Conservation (phyloP, 2,113 vertebrate species). For the Syngnathus typhle region DNA sequence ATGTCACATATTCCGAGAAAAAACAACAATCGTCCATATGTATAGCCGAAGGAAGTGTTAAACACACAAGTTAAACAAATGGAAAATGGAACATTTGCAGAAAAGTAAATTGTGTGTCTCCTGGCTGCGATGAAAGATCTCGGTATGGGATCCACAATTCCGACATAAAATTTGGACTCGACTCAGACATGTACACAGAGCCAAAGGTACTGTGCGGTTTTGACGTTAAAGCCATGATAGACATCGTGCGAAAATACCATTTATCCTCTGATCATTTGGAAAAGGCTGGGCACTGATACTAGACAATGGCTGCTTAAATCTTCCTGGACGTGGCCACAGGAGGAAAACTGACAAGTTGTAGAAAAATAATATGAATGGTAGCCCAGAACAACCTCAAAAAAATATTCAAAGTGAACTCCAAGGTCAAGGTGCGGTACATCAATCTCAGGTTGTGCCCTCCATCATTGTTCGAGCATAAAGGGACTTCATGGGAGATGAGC, state of each 20-base stretch:
- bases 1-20: conserved; percentile 26
- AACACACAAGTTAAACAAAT: conserved; percentile 34
- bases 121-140: conserved; percentile 23
- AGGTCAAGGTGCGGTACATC: too few relatives aligned
- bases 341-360: too few relatives aligned
- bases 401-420: too few relatives aligned
- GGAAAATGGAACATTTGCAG: conserved; percentile 30
- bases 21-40: conserved; percentile 6
- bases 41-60: conserved; percentile 29
- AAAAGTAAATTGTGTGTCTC: conserved; percentile 47
- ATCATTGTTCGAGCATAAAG: too few relatives aligned
- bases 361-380: too few relatives aligned
- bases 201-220: background rate
- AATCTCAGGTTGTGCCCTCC: too few relatives aligned
- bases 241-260: conserved; percentile 8
- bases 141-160: conserved; percentile 8
- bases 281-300: background rate
- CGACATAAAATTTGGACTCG: conserved; percentile 7
- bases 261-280: background rate
- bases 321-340: too few relatives aligned
- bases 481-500: too few relatives aligned
- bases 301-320: conserved; percentile 1
- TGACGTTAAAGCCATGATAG: conserved; percentile 1
- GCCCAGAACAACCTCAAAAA: too few relatives aligned
- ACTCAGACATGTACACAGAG: conserved; percentile 11